phyloP scores from a whole-genome alignment of 2,888 invertebrate species.

The Zaprionus obscuricornis region DNA sequence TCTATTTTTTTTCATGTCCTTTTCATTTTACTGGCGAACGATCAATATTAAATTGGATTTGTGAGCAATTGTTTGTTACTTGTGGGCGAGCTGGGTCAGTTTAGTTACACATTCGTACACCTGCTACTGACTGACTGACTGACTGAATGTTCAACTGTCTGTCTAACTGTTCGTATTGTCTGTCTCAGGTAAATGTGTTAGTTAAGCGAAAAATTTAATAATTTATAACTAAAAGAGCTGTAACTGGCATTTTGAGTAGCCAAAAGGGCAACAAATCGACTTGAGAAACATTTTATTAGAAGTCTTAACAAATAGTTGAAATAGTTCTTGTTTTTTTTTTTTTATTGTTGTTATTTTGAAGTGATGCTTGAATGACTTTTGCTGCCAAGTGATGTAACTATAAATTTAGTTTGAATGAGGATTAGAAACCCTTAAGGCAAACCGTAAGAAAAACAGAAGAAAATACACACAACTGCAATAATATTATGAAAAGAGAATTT shows the following conservation, averaged over 20 bases:
- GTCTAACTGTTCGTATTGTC: neutral
- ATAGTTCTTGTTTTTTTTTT: too few relatives aligned
- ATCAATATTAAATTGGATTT: conserved; percentile 76
- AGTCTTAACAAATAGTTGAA: neutral
- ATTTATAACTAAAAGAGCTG: conserved; percentile 46
- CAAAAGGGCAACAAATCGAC: conserved; percentile 28
- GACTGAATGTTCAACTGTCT: conserved; percentile 1
- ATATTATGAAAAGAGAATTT: conserved; percentile 66
- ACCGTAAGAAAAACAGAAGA: neutral
- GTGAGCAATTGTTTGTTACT: conserved; percentile 59
- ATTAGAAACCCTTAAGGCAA: too few relatives aligned
- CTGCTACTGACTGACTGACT: conserved; percentile 10
- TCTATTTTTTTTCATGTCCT: conserved; percentile 45
- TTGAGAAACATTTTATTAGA: conserved; percentile 11
- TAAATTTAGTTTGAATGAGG: too few relatives aligned
- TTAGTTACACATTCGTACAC: conserved; percentile 9
- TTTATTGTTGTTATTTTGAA: too few relatives aligned
- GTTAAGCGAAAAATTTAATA: conserved; percentile 58
- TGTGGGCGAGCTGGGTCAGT: conserved; percentile 8
- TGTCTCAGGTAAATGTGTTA: conserved; percentile 39
- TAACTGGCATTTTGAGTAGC: neutral
- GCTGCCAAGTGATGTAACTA: too few relatives aligned
- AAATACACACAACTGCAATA: conserved; percentile 33
- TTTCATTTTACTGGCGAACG: conserved; percentile 40
- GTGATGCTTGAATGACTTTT: too few relatives aligned